Percentiles rank a stretch among this genome's conserved stretches.
phyloP scores from a whole-genome alignment of 2,113 vertebrate genomes.

The Phocoena sinus region DNA sequence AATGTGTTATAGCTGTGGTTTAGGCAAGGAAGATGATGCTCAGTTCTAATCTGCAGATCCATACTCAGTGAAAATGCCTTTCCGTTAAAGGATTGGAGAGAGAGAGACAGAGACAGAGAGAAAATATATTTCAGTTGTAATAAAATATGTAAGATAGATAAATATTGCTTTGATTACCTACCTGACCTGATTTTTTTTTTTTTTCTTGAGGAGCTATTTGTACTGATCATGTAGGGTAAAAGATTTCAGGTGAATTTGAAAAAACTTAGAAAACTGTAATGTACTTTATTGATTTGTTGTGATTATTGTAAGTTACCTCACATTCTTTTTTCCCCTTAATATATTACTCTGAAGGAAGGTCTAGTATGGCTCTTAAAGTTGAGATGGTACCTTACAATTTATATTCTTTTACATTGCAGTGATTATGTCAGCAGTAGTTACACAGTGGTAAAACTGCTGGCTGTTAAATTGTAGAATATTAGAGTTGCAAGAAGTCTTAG shows the following conservation, averaged over 20 bases:
- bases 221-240: not conserved
- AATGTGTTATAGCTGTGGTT: not conserved
- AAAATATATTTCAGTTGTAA: not conserved
- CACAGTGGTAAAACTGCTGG: not conserved
- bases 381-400: not conserved
- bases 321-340: not conserved
- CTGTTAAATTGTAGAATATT: not conserved
- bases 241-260: not conserved
- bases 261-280: not conserved
- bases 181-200: not conserved
- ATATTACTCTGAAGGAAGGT: not conserved
- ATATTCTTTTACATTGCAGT: not conserved
- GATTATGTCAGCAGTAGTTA: not conserved
- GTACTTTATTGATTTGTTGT: not conserved
- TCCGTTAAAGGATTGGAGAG: not conserved
- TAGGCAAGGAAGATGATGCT: not conserved
- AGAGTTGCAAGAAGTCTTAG: not conserved
- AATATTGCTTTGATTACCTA: not conserved
- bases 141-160: conserved; percentile 9
- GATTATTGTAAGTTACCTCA: not conserved
- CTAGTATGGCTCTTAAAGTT: not conserved
- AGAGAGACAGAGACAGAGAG: too few species aligned
- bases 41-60: not conserved
- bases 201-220: not conserved
- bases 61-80: not conserved